Conservation (phyloP, 1,140 invertebrate genomes). For the Hyphantria cunea region DNA sequence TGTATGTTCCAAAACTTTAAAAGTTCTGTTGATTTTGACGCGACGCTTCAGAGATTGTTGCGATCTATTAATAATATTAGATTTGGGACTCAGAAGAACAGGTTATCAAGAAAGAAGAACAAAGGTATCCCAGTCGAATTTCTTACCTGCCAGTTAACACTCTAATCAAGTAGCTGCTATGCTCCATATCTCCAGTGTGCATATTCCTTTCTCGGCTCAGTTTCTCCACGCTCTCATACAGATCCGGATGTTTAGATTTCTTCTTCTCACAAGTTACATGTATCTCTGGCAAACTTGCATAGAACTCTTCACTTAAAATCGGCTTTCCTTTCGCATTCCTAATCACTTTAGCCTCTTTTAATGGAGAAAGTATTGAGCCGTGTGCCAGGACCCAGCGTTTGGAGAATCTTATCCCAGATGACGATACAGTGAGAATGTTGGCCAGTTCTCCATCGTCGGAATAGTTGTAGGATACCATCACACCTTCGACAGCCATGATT, state of each 20-base stretch:
- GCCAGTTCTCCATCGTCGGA: conserved; percentile 62
- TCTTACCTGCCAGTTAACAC: conserved; percentile 67
- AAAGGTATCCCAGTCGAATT: too few relatives aligned
- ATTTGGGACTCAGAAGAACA: too few relatives aligned
- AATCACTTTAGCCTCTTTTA: conserved; percentile 63
- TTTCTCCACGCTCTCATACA: conserved; percentile 55
- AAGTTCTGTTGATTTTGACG: too few relatives aligned
- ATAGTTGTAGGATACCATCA: conserved; percentile 75
- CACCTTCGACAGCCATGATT: conserved; percentile 67
- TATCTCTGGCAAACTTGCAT: conserved; percentile 68
- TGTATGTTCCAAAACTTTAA: too few relatives aligned
- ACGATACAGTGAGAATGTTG: conserved; percentile 68
- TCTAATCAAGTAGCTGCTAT: conserved; percentile 68
- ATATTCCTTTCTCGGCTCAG: conserved; percentile 56
- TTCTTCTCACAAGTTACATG: conserved; percentile 69
- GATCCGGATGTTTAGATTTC: conserved; percentile 35
- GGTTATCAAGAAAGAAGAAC: too few relatives aligned
- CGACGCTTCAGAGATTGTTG: too few relatives aligned
- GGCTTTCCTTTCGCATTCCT: conserved; percentile 61
- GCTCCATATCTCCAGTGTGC: conserved; percentile 56
- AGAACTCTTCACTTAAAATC: conserved; percentile 68
- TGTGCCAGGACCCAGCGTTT: conserved; percentile 81
- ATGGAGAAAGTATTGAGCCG: conserved; percentile 76
- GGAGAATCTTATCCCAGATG: conserved; percentile 81
- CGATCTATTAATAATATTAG: too few relatives aligned